Conservation (phyloP, 2,888 invertebrate species). For the Xanthia togata region DNA sequence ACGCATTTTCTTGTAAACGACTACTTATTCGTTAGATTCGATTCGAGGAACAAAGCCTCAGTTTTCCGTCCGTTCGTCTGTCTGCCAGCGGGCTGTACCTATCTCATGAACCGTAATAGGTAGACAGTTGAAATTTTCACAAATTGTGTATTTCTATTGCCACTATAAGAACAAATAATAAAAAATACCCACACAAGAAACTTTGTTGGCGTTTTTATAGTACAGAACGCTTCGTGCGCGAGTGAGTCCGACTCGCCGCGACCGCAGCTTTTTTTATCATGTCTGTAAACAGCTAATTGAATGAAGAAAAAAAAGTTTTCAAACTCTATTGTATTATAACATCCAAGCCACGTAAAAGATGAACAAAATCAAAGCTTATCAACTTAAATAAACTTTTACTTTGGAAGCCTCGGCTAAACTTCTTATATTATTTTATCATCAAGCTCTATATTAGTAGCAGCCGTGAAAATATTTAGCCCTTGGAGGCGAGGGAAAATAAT, state of each 20-base stretch:
- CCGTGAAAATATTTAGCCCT: conserved; percentile 33
- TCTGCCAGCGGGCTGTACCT: too few species aligned
- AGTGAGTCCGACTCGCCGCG: too few species aligned
- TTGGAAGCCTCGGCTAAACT: conserved; percentile 19
- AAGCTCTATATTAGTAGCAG: conserved; percentile 8
- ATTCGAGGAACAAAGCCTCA: too few species aligned
- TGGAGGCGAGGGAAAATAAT: conserved; percentile 18
- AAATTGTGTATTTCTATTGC: too few species aligned
- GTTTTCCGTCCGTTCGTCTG: too few species aligned
- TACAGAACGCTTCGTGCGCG: too few species aligned
- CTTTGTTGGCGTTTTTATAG: too few species aligned
- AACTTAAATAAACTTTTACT: conserved; percentile 35
- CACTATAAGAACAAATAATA: too few species aligned
- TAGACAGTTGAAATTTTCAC: too few species aligned
- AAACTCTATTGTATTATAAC: conserved; percentile 14
- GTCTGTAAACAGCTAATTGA: conserved; percentile 27
- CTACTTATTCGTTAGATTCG: too few species aligned
- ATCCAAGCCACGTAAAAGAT: conserved; percentile 37
- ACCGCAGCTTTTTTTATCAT: neutral
- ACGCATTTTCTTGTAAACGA: neutral
- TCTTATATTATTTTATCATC: conserved; percentile 34
- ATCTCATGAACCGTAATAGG: too few species aligned
- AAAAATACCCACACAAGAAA: too few species aligned
- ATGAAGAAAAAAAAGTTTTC: conserved; percentile 21
- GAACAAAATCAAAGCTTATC: conserved; percentile 45